A percentile compares a stretch with the other conserved stretches of the same genome.
These are phyloP conservation scores for Microcebus murinus DNA, from an alignment of 2,113 vertebrate genomes.

Conservation along the genomic window DNA sequence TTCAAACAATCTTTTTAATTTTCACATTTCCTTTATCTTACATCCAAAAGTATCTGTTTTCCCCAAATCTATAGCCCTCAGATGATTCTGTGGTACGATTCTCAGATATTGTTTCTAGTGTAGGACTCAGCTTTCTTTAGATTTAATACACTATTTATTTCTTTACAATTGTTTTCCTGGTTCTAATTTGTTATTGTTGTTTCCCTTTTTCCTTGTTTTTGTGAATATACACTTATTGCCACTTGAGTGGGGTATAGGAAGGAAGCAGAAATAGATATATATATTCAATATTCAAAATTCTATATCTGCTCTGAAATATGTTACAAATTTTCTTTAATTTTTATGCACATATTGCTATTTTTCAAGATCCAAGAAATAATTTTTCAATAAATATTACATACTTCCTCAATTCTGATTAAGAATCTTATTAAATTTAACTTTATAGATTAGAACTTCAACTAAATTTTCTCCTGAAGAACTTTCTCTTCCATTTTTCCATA, in stretches of 20 bases:
- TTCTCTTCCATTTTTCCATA: neutral
- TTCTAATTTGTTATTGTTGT: neutral
- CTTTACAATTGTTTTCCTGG: neutral
- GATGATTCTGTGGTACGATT: neutral
- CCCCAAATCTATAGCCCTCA: neutral
- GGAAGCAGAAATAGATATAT: neutral
- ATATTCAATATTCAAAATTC: neutral
- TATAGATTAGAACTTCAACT: neutral
- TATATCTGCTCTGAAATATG: neutral
- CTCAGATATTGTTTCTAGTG: neutral
- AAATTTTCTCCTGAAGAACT: neutral
- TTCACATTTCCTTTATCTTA: neutral
- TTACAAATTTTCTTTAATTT: neutral
- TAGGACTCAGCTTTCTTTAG: neutral
- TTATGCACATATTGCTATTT: neutral
- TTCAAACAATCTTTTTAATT: neutral
- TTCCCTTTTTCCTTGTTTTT: neutral
- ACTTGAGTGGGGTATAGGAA: neutral
- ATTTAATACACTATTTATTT: neutral
- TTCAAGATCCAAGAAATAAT: neutral
- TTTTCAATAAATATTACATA: neutral
- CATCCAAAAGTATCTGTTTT: neutral
- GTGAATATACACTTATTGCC: neutral
- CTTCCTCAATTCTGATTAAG: neutral
- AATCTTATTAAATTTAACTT: slow-evolving; percentile 7